These are phyloP conservation scores for Blera fallax DNA, from an alignment of 2,888 invertebrate genomes.

Conservation along the genomic window DNA sequence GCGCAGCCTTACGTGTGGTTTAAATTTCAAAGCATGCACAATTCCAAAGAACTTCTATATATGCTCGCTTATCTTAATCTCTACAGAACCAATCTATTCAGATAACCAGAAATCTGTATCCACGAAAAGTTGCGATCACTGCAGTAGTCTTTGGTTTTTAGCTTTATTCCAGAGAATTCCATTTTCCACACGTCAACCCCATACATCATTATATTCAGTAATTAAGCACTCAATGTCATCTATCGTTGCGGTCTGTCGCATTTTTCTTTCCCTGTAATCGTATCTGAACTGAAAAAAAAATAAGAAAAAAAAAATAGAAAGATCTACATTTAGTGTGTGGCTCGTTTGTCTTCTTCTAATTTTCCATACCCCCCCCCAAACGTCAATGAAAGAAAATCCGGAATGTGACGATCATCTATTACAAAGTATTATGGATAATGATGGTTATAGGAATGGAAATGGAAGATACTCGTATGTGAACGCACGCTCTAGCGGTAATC, in stretches of 20 bases:
- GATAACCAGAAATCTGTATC: too few relatives aligned
- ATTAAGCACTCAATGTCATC: slow-evolving; percentile 70
- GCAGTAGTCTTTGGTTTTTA: background rate
- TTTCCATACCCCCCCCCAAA: slow-evolving; percentile 14
- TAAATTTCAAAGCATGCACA: too few relatives aligned
- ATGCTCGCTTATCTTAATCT: too few relatives aligned
- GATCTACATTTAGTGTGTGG: slow-evolving; percentile 35
- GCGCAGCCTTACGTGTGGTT: too few relatives aligned
- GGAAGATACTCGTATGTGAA: slow-evolving; percentile 44
- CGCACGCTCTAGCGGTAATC: slow-evolving; percentile 67
- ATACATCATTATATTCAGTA: slow-evolving; percentile 61
- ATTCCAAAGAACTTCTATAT: too few relatives aligned
- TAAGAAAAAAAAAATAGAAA: slow-evolving; percentile 17
- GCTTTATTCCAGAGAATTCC: slow-evolving; percentile 30
- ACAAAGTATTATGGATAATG: slow-evolving; percentile 18
- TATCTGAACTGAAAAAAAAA: slow-evolving; percentile 37
- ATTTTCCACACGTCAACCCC: slow-evolving; percentile 32
- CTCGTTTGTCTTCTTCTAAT: slow-evolving; percentile 10
- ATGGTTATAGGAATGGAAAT: background rate
- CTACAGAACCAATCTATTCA: too few relatives aligned
- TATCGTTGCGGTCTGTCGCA: slow-evolving; percentile 70
- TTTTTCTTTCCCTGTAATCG: slow-evolving; percentile 61
- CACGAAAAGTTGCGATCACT: background rate
- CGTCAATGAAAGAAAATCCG: slow-evolving; percentile 30
- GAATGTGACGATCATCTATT: slow-evolving; percentile 56